phyloP scores from a whole-genome alignment of 2,888 invertebrate species.

The Pachydiplax longipennis region DNA sequence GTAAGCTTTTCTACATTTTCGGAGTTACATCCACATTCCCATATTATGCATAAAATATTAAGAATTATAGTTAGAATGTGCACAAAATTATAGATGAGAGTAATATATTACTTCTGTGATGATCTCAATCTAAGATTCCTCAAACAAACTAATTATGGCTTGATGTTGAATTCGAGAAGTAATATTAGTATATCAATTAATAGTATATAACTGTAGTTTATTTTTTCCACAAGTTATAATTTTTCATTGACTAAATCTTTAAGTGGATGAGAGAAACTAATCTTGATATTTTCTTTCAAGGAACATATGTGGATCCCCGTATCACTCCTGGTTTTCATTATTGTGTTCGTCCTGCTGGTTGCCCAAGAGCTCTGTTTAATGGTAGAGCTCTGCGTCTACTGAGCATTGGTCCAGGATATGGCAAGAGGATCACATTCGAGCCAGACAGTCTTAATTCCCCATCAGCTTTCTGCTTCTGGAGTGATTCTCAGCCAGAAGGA shows the following conservation, averaged over 20 bases:
- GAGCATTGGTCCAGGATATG: slow-evolving; percentile 78
- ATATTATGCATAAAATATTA: too few relatives aligned
- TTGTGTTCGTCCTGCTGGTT: slow-evolving; percentile 72
- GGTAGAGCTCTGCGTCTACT: slow-evolving; percentile 70
- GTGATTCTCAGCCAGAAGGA: slow-evolving; percentile 77
- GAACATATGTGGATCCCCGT: slow-evolving; percentile 76
- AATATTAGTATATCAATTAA: too few relatives aligned
- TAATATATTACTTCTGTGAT: too few relatives aligned
- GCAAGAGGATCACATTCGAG: slow-evolving; percentile 76
- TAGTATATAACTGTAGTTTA: too few relatives aligned
- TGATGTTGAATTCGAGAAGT: too few relatives aligned
- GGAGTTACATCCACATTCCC: not conserved
- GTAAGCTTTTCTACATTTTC: slow-evolving; percentile 60
- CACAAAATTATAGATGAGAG: too few relatives aligned
- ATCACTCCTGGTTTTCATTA: slow-evolving; percentile 78
- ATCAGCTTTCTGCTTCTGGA: slow-evolving; percentile 74
- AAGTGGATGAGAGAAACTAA: not conserved
- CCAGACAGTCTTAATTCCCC: slow-evolving; percentile 63
- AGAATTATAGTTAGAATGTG: too few relatives aligned
- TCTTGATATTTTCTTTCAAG: slow-evolving; percentile 56
- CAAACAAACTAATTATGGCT: too few relatives aligned
- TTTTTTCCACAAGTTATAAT: too few relatives aligned
- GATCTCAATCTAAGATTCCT: too few relatives aligned
- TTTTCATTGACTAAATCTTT: not conserved
- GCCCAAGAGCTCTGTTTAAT: slow-evolving; percentile 67